phyloP scores from a whole-genome alignment of 2,888 invertebrate genomes.

The Yponomeuta plumbellus region DNA sequence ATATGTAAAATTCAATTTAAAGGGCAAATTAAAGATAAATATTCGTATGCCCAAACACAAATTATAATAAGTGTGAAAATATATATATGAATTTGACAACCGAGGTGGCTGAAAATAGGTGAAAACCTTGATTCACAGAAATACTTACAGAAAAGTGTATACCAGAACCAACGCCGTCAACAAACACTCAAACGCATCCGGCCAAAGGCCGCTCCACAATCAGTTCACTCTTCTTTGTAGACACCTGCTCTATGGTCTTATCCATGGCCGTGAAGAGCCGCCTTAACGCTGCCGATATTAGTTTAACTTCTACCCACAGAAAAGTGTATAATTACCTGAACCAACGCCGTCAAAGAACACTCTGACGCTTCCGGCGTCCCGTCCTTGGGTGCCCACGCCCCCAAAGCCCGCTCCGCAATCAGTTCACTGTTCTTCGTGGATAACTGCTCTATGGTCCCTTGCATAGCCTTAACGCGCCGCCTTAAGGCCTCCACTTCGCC shows the following conservation, averaged over 20 bases:
- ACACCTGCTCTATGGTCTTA: constrained; percentile 92
- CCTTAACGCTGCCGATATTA: constrained; percentile 80
- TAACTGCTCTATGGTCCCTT: constrained; percentile 93
- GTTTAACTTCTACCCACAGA: not conserved
- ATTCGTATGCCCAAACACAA: too few relatives aligned
- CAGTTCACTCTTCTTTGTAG: constrained; percentile 87
- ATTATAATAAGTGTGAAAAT: too few relatives aligned
- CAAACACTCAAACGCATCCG: constrained; percentile 61
- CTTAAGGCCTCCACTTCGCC: constrained; percentile 92
- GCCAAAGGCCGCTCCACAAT: constrained; percentile 86
- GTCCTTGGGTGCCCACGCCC: constrained; percentile 75
- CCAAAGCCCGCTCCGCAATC: constrained; percentile 85
- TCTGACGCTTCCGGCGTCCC: constrained; percentile 56
- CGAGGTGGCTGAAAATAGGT: too few relatives aligned
- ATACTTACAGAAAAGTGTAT: not conserved
- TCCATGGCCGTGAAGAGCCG: constrained; percentile 95
- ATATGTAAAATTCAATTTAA: too few relatives aligned
- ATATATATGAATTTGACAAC: too few relatives aligned
- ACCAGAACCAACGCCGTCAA: constrained; percentile 49
- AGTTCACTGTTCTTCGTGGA: constrained; percentile 89
- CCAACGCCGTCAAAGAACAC: constrained; percentile 60
- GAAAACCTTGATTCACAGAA: too few relatives aligned
- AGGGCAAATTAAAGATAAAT: too few relatives aligned
- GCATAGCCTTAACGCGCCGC: constrained; percentile 94
- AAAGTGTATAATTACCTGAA: constrained; percentile 22